Percentiles rank a stretch among this genome's conserved stretches.
Evolutionary conservation across 2,888 invertebrate species (phyloP).

Genomic region (Zygaena filipendulae): DNA sequence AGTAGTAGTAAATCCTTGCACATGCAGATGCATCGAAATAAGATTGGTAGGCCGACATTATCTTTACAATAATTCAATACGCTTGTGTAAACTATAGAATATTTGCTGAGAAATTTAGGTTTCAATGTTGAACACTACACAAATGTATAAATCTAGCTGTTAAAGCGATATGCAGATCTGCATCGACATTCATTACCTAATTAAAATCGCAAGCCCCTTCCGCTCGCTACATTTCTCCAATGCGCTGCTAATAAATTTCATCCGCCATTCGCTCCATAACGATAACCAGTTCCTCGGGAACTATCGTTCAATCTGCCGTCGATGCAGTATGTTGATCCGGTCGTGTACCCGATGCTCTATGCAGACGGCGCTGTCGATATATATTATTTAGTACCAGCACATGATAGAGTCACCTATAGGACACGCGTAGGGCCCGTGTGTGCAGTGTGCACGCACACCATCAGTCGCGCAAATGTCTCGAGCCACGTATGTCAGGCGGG

Average conservation of each 20-base stretch:
- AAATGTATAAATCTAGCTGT: constrained; percentile 66
- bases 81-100: too few species aligned
- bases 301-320: constrained; percentile 69
- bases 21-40: too few species aligned
- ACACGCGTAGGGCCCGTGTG: constrained; percentile 23
- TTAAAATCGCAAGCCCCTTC: constrained; percentile 69
- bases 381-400: constrained; percentile 63
- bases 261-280: constrained; percentile 67
- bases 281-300: constrained; percentile 69
- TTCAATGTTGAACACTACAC: too few species aligned
- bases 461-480: constrained; percentile 33
- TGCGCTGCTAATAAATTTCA: constrained; percentile 68
- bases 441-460: constrained; percentile 29
- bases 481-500: constrained; percentile 39
- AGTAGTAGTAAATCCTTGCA: too few species aligned
- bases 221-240: constrained; percentile 68
- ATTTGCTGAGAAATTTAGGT: too few species aligned
- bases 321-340: constrained; percentile 68
- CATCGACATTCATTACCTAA: constrained; percentile 70
- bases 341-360: constrained; percentile 64
- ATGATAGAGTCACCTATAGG: constrained; percentile 34
- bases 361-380: constrained; percentile 50
- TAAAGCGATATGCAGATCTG: constrained; percentile 66
- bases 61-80: too few species aligned
- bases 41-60: too few species aligned